Percentiles rank a stretch among this genome's conserved stretches.
Conservation (phyloP, 2,797 vertebrate genomes). For the Poecilia wingei region DNA sequence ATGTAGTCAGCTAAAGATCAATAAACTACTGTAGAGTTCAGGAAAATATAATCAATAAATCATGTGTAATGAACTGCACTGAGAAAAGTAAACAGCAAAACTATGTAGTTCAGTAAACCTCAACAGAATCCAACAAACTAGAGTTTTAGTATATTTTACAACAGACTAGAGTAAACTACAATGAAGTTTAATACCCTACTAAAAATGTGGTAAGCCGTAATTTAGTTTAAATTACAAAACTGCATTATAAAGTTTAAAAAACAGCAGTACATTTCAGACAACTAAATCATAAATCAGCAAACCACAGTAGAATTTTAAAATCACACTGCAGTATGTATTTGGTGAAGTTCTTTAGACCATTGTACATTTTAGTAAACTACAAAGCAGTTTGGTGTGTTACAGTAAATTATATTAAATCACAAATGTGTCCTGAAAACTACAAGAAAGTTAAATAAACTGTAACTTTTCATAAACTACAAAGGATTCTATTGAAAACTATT, state of each 20-base stretch:
- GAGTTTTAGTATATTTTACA: neutral
- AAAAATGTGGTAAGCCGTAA: neutral
- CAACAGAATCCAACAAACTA: neutral
- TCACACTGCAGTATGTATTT: neutral
- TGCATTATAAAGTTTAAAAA: neutral
- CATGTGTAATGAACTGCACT: neutral
- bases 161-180: neutral
- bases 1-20: neutral
- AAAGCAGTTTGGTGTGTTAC: neutral
- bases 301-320: neutral
- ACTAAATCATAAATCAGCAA: neutral
- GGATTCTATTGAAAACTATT: too few species aligned
- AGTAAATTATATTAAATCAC: neutral
- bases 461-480: too few species aligned
- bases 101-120: neutral
- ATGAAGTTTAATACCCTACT: neutral
- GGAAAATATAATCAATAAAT: neutral
- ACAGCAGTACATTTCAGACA: neutral
- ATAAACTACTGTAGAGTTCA: neutral
- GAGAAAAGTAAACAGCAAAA: neutral
- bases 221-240: neutral
- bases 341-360: neutral
- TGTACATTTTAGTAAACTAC: neutral
- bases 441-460: neutral
- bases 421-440: neutral